Evolutionary conservation across 2,113 vertebrate genomes (phyloP), one percentile per base, ranked within the genome.

Genomic region (Austrofundulus limnaeus): DNA sequence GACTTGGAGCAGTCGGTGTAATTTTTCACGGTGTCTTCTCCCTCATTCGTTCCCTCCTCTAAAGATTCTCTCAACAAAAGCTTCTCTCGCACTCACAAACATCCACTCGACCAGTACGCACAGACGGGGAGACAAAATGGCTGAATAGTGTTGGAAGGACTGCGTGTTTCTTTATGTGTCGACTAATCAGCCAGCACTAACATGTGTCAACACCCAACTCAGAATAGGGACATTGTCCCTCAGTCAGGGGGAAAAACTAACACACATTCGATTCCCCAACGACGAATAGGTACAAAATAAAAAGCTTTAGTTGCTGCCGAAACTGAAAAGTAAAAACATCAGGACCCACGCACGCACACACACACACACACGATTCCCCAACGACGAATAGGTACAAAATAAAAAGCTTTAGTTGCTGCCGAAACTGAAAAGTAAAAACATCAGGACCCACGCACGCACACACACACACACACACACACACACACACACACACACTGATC

Each of bases 81-180:
- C 82, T 70, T 80, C 66, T 57, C 70, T 58, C 74, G 52, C 83
- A 25, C 69, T n/a, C 55, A 59, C 47, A 68, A 39, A 78, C 66
- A 79, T 76, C 63, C 74, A 83, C 77, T 74, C 76, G 60, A 81
- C 78, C 70, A 72, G 77, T 77, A 68, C 81, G 81, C 39, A 83
- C 72, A 88, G 78, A 80, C 82, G 80, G 56, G 61, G 77, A 88
- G 79, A 90, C 89, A 89, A 90, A 89, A 90, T 90, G 89, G 89
- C 89, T 88, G 89, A 90, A 88, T 90, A 65, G 85, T 84, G 83
- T 84, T 81, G 78, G 87, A 83, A 77, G 80, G 77, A 84, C 80
- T 75, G 69, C 62, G 70, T 81, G 83, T 69, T 79, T 75, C 84
- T 86, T 86, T 87, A 83, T 85, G 79, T 75, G 68, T 80, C 54